A percentile compares a stretch with the other conserved stretches of the same genome.
phyloP scores from a whole-genome alignment of 2,113 vertebrate species.

The Phasianus colchicus region DNA sequence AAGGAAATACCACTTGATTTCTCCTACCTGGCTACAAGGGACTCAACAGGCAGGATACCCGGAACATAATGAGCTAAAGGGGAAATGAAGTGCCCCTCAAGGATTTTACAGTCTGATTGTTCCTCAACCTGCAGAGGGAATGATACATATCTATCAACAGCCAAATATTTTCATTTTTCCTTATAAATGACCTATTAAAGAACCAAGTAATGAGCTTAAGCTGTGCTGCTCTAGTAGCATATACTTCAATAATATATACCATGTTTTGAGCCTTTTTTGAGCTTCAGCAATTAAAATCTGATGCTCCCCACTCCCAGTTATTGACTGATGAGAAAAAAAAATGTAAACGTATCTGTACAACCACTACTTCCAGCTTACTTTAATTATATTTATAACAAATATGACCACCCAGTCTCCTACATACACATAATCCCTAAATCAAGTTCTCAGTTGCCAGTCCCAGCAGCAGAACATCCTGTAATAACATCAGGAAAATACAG shows the following conservation, averaged over 20 bases:
- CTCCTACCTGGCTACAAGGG: slow-evolving; percentile 89
- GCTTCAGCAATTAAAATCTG: neutral
- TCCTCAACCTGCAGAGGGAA: slow-evolving; percentile 85
- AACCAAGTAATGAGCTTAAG: neutral
- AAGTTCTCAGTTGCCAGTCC: neutral
- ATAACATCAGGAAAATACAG: neutral
- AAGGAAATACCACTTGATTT: neutral
- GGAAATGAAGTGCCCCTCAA: slow-evolving; percentile 94
- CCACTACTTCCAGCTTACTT: neutral
- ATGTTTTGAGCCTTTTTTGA: neutral
- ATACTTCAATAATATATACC: accelerated
- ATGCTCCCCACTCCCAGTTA: neutral
- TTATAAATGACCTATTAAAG: neutral
- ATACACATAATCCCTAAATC: neutral
- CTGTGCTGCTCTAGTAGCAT: neutral
- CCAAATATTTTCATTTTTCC: neutral
- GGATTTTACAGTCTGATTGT: slow-evolving; percentile 90
- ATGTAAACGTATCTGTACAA: neutral
- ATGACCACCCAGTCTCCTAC: neutral
- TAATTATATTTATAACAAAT: accelerated
- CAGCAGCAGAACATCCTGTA: neutral
- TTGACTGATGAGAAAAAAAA: neutral
- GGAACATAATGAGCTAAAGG: slow-evolving; percentile 93
- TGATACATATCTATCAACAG: accelerated
- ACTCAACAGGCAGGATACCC: slow-evolving; percentile 90